Evolutionary conservation across 2,113 vertebrate species (phyloP), one percentile per base, ranked within the genome.

Genomic region (Cyanoramphus novaezelandiae): DNA sequence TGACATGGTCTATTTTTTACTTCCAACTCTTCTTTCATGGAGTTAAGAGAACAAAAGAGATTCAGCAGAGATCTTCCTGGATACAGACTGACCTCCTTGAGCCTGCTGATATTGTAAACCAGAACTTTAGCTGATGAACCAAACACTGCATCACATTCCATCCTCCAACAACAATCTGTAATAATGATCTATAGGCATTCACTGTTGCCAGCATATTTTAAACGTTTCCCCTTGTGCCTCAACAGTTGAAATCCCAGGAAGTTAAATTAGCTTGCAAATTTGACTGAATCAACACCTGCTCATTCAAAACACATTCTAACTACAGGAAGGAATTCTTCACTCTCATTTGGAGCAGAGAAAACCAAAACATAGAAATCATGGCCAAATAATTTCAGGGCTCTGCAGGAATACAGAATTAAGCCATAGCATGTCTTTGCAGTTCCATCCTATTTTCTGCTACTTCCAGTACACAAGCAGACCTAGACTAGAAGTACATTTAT

Each of bases 191-290:
- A 86, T 24, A 85, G 86, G 53, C 0, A 0, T 35, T 71, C 53
- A 63, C 67, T 75, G 69, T 10, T 89, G 74, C 77, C 83, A 96
- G 62, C 70, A 41, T 62, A 87, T 94, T 82, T 77, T 20, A 69
- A 92, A 92, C 11, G 1, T 84, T 94, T 79, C 75, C 65, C 83
- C 80, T 83, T 43, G 33, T 86, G 68, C 49, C 62, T 91, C 60
- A 93, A 76, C 80, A 62, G 93, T 87, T 93, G 83, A 91, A 91
- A 95, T 89, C 63, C 88, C 88, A 89, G 88, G 77, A 95, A 96
- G 96, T 88, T 87, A 95, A 92, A 97, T 93, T 89, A 91, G 81
- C 91, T 92, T 90, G 86, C 59, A 94, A 82, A 93, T 96, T 82
- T 88, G 80, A 92, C 82, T 90, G 82, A 84, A 72, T 74, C 72